Percentiles rank a stretch among this genome's conserved stretches.
These are phyloP conservation scores for Laticauda laticaudata DNA, from an alignment of 2,113 vertebrate species.

Conservation along the genomic window DNA sequence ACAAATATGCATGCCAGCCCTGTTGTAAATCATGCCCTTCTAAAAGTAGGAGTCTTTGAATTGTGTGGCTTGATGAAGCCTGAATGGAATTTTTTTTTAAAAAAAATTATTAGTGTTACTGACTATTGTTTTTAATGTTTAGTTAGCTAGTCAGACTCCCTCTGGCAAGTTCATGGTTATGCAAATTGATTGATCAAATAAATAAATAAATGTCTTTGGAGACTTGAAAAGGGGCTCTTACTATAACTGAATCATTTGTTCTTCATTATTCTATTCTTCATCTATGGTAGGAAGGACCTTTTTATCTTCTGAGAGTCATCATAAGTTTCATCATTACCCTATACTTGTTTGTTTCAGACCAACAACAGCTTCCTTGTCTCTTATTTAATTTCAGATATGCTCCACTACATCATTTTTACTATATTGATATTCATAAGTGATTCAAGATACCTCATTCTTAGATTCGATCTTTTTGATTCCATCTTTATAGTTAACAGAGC, in stretches of 20 bases:
- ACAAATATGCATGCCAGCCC: too few species aligned
- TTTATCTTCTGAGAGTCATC: neutral
- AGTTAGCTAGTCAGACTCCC: neutral
- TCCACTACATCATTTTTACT: neutral
- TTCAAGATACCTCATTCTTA: neutral
- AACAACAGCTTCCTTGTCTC: neutral
- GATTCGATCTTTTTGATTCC: neutral
- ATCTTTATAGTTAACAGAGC: neutral
- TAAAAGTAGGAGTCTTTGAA: neutral
- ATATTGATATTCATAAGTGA: neutral
- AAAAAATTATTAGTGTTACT: neutral
- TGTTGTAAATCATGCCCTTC: too few species aligned
- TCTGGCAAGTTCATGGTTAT: neutral
- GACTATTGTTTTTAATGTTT: neutral
- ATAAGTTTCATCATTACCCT: neutral
- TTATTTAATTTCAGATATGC: neutral
- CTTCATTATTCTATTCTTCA: neutral
- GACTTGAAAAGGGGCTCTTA: neutral
- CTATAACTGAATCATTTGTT: neutral
- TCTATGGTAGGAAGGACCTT: neutral
- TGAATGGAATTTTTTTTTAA: neutral
- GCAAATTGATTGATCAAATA: neutral
- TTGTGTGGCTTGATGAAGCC: neutral
- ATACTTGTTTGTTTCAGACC: neutral
- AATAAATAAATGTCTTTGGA: neutral